Base-by-base conservation (phyloP, 2,888 invertebrate genomes). In the Falcaria lacertinaria region DNA sequence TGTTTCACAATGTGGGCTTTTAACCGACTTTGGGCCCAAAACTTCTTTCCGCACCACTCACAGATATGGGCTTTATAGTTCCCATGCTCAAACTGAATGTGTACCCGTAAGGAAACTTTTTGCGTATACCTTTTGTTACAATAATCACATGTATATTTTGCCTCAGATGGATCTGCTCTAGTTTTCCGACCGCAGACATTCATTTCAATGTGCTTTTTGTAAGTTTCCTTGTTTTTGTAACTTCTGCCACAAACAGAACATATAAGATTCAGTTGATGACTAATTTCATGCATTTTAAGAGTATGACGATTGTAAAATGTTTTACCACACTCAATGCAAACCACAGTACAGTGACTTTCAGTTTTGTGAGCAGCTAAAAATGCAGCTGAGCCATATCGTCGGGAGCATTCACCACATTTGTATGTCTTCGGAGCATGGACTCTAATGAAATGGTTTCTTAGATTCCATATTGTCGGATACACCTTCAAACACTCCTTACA, bases 1-100 rank as follows among this genome's bases (percentile, higher is more conserved):
- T 86, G 86, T 54, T 82, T 86, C 0, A 86, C 79, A 14, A 78
- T 75, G 16, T 86, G 86, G 1, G 81, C 83, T 54, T 81, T 82
- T 11, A 86, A 50, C 39, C 81, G 58, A 53, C 86, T 85, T 33
- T 75, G 74, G 0, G 82, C 80, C 69, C 76, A 82, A 50, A 86
- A 86, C 25, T 78, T 85, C 41, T 86, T 86, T 1, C 76, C 69
- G 37, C 86, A 86, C 75, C 80, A 81, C 56, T 79, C 69, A 47
- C 86, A 86, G 14, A 74, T 63, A 53, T 80, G 80, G n/a, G 71
- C 56, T 47, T 81, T 84, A 40, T 82, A 82, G 50, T 78, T 81
- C 0, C 79, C 77, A 59, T 86, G 86, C 44, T 83, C 81, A 50
- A 80, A 77, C 47, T 82, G 85, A 44, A 86, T 85, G 42, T 86